These are phyloP conservation scores for Actinernus sp. DNA, from an alignment of 92 coral and sea anemone species.

Conservation along the genomic window DNA sequence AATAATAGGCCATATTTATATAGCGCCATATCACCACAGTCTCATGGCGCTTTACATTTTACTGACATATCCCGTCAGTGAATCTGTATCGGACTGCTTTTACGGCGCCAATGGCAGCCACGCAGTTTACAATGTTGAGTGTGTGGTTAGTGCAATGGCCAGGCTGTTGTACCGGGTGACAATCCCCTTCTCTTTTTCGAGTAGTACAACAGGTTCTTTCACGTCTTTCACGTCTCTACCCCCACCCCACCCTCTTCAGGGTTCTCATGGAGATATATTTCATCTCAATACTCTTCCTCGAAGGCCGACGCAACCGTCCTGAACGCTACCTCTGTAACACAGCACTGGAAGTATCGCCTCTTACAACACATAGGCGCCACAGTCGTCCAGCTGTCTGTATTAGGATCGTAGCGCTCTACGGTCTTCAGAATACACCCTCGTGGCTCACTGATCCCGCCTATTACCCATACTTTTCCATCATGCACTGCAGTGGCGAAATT, in stretches of 20 bases:
- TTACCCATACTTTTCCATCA: conserved; percentile 74
- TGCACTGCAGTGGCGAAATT: conserved; percentile 75
- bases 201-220: no score
- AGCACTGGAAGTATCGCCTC: conserved; percentile 64
- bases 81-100: no score
- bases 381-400: conserved; percentile 64
- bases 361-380: conserved; percentile 61
- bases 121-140: no score
- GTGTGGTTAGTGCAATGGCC: no score
- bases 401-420: conserved; percentile 74
- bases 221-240: no score
- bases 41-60: no score
- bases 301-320: conserved; percentile 47
- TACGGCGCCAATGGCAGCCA: no score
- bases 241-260: not conserved
- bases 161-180: no score
- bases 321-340: conserved; percentile 45
- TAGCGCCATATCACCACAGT: no score
- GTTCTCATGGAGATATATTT: not conserved
- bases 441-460: conserved; percentile 78
- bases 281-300: conserved; percentile 9
- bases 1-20: no score
- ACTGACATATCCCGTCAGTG: no score
- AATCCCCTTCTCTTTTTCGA: no score
- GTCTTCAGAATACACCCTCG: conserved; percentile 49